Evolutionary conservation across 2,797 vertebrate species (phyloP).

Genomic region (Mareca strepera): DNA sequence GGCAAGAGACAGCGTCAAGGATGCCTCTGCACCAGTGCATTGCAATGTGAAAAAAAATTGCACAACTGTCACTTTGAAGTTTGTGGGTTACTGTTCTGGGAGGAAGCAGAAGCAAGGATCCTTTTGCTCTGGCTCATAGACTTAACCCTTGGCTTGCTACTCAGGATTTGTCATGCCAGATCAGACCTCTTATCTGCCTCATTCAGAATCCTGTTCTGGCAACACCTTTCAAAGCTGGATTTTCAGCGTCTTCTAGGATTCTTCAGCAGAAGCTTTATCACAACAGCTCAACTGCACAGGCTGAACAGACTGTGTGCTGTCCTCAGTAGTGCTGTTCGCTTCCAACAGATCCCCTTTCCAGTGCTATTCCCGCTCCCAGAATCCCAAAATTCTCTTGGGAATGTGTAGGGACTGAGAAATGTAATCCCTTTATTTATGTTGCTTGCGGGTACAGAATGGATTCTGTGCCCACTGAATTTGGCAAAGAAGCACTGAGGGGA

Average conservation of each 20-base stretch:
- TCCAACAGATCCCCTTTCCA: background rate
- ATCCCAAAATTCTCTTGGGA: background rate
- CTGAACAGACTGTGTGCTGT: background rate
- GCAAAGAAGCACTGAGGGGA: background rate
- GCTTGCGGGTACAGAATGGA: background rate
- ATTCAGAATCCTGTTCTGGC: background rate
- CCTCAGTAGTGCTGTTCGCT: background rate
- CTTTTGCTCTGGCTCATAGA: background rate
- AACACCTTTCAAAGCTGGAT: background rate
- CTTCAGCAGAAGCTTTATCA: background rate
- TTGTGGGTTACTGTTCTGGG: background rate
- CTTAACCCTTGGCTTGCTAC: constrained; percentile 1
- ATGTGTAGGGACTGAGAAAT: background rate
- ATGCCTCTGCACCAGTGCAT: background rate
- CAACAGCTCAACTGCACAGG: background rate
- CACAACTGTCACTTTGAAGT: background rate
- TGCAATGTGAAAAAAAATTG: background rate
- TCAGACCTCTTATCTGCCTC: background rate
- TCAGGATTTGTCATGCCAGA: background rate
- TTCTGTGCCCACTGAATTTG: background rate
- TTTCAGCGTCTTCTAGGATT: background rate
- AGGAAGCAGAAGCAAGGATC: background rate
- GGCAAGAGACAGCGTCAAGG: background rate
- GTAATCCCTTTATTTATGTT: background rate
- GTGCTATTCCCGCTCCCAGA: background rate